Percentiles rank a stretch among this genome's conserved stretches.
These are phyloP conservation scores for Drosophila helvetica DNA, from an alignment of 2,888 invertebrate genomes.

Conservation along the genomic window DNA sequence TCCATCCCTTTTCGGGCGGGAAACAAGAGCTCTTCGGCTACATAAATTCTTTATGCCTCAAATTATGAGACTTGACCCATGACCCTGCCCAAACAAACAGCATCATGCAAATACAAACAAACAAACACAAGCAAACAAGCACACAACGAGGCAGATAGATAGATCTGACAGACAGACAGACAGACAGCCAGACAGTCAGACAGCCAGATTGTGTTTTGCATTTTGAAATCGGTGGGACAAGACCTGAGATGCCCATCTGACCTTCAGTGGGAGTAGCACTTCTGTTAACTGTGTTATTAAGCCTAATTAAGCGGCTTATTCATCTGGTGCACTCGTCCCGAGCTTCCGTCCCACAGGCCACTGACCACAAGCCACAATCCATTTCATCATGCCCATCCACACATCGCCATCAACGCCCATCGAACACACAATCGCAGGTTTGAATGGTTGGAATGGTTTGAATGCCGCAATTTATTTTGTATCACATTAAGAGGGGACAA, in stretches of 20 bases:
- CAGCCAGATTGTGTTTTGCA: conserved; percentile 2
- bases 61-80: conserved; percentile 38
- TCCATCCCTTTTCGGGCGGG: conserved; percentile 22
- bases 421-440: conserved; percentile 15
- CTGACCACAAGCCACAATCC: conserved; percentile 10
- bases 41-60: conserved; percentile 50
- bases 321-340: conserved; percentile 23
- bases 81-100: conserved; percentile 1
- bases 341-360: background rate
- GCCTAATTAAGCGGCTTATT: conserved; percentile 45
- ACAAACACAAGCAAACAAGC: conserved; percentile 2
- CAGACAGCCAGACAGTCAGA: background rate
- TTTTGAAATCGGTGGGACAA: conserved; percentile 9
- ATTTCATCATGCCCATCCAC: conserved; percentile 30
- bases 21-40: conserved; percentile 37
- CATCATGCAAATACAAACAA: background rate
- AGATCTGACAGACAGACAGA: background rate
- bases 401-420: conserved; percentile 22
- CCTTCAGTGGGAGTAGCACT: conserved; percentile 7
- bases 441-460: background rate
- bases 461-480: conserved; percentile 26
- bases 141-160: background rate
- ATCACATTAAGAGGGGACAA: conserved; percentile 26
- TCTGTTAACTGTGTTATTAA: conserved; percentile 29
- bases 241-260: conserved; percentile 1